phyloP scores from a whole-genome alignment of 2,888 invertebrate species.

The Tenthredo livida region DNA sequence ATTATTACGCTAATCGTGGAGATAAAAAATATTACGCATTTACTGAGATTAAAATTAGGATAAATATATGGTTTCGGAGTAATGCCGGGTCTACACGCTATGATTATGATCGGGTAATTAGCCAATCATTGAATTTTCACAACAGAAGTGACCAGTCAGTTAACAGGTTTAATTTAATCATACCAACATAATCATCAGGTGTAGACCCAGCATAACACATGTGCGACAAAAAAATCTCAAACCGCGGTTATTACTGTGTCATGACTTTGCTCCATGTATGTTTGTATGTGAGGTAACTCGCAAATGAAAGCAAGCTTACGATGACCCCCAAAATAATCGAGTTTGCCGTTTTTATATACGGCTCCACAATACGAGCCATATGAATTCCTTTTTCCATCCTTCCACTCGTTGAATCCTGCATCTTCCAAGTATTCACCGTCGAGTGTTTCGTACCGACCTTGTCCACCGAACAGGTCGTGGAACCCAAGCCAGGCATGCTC shows the following conservation, averaged over 20 bases:
- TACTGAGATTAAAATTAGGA: background rate
- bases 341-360: background rate
- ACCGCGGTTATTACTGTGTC: background rate
- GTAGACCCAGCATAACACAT: background rate
- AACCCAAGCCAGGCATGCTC: slow-evolving; percentile 23
- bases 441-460: slow-evolving; percentile 37
- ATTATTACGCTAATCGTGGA: background rate
- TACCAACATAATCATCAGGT: too few relatives aligned
- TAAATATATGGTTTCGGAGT: background rate
- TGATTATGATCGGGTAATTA: too few relatives aligned
- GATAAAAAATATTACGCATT: background rate
- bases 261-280: background rate
- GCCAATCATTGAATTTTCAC: too few relatives aligned
- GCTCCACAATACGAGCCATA: background rate
- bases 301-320: background rate
- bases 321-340: background rate
- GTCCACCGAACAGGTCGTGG: slow-evolving; percentile 30
- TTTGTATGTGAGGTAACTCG: background rate
- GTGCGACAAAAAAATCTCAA: background rate
- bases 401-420: slow-evolving; percentile 42
- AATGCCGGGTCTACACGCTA: too few relatives aligned
- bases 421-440: slow-evolving; percentile 29
- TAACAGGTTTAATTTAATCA: too few relatives aligned
- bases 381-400: background rate
- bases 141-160: too few relatives aligned